Conservation (phyloP, 1,140 invertebrate species). For the Musca domestica region DNA sequence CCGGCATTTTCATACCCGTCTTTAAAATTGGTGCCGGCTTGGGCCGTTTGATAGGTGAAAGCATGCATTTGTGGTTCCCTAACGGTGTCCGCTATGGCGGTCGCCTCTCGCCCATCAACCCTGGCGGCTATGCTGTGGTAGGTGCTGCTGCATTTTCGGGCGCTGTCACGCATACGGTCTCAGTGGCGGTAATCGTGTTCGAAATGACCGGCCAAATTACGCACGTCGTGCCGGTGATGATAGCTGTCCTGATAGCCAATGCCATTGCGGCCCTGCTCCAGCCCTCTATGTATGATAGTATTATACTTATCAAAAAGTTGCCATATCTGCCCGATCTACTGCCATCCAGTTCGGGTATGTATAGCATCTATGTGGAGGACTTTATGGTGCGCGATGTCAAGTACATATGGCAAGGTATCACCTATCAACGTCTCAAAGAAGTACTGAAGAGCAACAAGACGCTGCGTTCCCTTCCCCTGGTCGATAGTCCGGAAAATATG, state of each 20-base stretch:
- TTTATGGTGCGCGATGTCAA: conserved; percentile 92
- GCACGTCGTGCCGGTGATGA: conserved; percentile 95
- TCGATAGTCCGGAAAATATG: conserved; percentile 88
- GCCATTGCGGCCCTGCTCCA: conserved; percentile 89
- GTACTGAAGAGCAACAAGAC: conserved; percentile 67
- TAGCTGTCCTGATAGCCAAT: conserved; percentile 91
- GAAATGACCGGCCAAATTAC: conserved; percentile 98
- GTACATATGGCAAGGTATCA: conserved; percentile 89
- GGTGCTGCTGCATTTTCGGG: conserved; percentile 95
- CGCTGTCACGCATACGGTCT: conserved; percentile 95
- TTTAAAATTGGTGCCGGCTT: conserved; percentile 94
- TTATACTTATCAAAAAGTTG: conserved; percentile 95
- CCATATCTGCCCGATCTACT: conserved; percentile 80
- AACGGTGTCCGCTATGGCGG: conserved; percentile 84
- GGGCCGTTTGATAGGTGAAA: conserved; percentile 87
- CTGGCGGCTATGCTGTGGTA: conserved; percentile 86
- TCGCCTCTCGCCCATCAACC: conserved; percentile 82
- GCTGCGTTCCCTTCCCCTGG: conserved; percentile 82
- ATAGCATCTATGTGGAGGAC: conserved; percentile 91
- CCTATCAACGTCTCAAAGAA: conserved; percentile 81
- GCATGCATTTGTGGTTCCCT: conserved; percentile 91
- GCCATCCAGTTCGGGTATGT: conserved; percentile 70
- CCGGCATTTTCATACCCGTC: conserved; percentile 94
- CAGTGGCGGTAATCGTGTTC: conserved; percentile 96
- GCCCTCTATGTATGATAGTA: conserved; percentile 97